Base-by-base conservation (phyloP, 2,888 invertebrate genomes). In the Tipula confusa region DNA sequence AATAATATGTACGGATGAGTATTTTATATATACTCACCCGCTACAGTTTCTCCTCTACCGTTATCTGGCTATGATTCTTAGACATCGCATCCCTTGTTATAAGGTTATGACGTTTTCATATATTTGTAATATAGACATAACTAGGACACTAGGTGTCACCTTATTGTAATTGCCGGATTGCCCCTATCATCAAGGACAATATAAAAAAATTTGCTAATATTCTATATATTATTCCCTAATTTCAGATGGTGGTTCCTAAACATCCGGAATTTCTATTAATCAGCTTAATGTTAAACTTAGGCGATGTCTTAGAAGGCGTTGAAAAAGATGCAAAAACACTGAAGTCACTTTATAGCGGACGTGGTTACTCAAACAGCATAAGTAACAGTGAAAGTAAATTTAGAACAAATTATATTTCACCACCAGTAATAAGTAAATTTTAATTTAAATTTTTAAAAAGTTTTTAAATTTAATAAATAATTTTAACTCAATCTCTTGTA, bases 251-350 rank as follows among this genome's bases (percentile, higher is more conserved):
- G n/a, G 94, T 95, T 6, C 94, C 95, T 29, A 97, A 96, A 87
- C 91, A 96, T 85, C 95, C 96, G 4, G 96, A 96, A 0, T 90
- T 97, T 15, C 91, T 96, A 7, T 90, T 97, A 84, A 96, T 97
- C 88, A 92, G 95, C 85, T 89, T 97, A 83, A 93, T 97, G 93
- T 93, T 95, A 15, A 96, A 96, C 0, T 89, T 95, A 81, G 93
- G 93, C 86, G 93, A 93, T 86, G 93, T 93, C 0, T 90, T 94
- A 83, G 93, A 93, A 85, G 92, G 93, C 84, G 92, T 92, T 83
- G 90, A 89, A 84, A 86, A 86, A 79, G 86, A 11, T 31, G 15
- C 83, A 11, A 82, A 84, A 79, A 84, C 84, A 83, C 85, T 85
- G n/a, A 84, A 82, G 82, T 84, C 85, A 29, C 33, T 85, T 4